Evolutionary conservation across 2,888 invertebrate genomes (phyloP).

Genomic region (Euplagia quadripunctaria): DNA sequence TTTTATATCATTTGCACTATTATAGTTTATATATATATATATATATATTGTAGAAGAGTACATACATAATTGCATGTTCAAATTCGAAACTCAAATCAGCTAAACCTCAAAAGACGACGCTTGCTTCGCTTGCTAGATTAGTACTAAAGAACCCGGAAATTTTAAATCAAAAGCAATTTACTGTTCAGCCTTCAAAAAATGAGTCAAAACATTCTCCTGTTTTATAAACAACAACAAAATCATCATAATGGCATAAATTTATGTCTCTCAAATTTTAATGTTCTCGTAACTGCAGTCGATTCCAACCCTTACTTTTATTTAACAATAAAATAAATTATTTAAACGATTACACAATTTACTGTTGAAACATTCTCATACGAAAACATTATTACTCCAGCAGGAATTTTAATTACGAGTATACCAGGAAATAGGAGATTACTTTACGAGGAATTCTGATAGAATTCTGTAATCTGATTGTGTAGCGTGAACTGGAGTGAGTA

Average conservation of each 20-base stretch:
- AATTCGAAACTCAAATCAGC: neutral
- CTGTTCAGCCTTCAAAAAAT: neutral
- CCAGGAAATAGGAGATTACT: conserved; percentile 32
- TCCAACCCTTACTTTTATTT: neutral
- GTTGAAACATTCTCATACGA: conserved; percentile 21
- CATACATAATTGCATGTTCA: too few species aligned
- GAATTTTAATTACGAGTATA: conserved; percentile 42
- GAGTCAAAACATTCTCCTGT: neutral
- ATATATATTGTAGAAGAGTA: too few species aligned
- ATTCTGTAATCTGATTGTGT: conserved; percentile 12
- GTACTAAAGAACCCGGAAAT: neutral
- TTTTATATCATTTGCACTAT: too few species aligned
- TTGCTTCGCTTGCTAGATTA: neutral
- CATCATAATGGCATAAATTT: neutral
- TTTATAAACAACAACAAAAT: conserved; percentile 1
- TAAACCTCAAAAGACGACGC: too few species aligned
- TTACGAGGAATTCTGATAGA: conserved; percentile 20
- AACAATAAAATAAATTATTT: conserved; percentile 17
- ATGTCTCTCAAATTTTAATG: neutral
- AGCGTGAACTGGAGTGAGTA: neutral
- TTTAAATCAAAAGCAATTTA: neutral
- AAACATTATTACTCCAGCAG: conserved; percentile 16
- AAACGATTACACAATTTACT: conserved; percentile 17
- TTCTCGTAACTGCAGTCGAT: neutral
- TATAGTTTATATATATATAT: too few species aligned